These are phyloP conservation scores for Pogonocherus hispidulus DNA, from an alignment of 2,888 invertebrate species.

Conservation along the genomic window DNA sequence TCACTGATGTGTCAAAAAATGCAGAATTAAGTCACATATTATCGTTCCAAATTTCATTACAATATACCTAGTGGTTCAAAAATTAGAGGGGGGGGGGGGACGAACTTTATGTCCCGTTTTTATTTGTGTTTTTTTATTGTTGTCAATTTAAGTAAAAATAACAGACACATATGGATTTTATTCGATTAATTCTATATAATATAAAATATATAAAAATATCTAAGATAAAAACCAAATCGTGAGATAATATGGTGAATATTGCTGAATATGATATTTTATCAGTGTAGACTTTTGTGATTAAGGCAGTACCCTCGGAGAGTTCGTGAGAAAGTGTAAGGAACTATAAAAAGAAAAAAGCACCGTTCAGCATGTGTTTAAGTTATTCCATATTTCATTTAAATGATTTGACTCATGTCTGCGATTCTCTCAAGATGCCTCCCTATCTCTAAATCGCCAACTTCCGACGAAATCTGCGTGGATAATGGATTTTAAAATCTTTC, in stretches of 20 bases:
- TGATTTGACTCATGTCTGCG: conserved; percentile 17
- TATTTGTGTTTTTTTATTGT: too few species aligned
- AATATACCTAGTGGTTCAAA: too few species aligned
- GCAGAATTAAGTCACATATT: too few species aligned
- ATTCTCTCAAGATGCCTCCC: conserved; percentile 34
- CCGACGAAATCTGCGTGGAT: conserved; percentile 47
- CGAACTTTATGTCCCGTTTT: too few species aligned
- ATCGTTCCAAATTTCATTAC: too few species aligned
- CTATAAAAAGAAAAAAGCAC: conserved; percentile 8
- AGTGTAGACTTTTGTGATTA: not conserved
- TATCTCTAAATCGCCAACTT: conserved; percentile 46
- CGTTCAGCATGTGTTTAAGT: conserved; percentile 32
- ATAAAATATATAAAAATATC: too few species aligned
- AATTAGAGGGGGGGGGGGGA: too few species aligned
- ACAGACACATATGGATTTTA: too few species aligned
- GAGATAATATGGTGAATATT: too few species aligned
- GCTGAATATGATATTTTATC: not conserved
- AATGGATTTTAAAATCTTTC: conserved; percentile 59
- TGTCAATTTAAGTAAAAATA: too few species aligned
- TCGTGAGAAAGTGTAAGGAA: conserved; percentile 30
- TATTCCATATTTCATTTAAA: conserved; percentile 30
- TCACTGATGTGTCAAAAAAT: too few species aligned
- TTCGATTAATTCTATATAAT: too few species aligned
- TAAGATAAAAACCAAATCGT: not conserved
- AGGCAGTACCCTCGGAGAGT: conserved; percentile 2